These are phyloP conservation scores for Saturnia pavonia DNA, from an alignment of 2,888 invertebrate genomes.

Conservation along the genomic window DNA sequence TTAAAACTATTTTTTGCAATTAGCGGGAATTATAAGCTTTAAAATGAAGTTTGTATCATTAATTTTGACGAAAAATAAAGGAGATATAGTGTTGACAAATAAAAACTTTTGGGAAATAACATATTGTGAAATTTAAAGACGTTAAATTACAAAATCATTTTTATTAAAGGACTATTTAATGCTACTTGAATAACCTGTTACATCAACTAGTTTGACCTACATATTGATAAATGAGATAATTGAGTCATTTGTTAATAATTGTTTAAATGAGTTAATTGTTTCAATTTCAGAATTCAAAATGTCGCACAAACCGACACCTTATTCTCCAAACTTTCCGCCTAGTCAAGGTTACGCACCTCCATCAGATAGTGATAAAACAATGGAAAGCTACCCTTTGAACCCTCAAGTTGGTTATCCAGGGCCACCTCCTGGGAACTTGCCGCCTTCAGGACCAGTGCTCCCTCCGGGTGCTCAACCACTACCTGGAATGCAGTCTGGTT, in stretches of 20 bases:
- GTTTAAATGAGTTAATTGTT: background rate
- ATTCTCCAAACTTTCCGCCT: constrained; percentile 71
- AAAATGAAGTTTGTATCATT: too few relatives aligned
- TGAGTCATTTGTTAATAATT: background rate
- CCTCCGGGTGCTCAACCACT: constrained; percentile 65
- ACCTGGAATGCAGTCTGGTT: constrained; percentile 68
- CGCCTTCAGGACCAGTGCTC: constrained; percentile 43
- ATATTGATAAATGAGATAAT: background rate
- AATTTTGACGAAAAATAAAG: too few relatives aligned
- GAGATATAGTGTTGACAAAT: too few relatives aligned
- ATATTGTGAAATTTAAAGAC: too few relatives aligned
- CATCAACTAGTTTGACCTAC: background rate
- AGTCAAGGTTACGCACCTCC: constrained; percentile 70
- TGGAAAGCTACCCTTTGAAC: constrained; percentile 57
- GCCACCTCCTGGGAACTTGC: constrained; percentile 41
- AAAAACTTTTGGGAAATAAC: too few relatives aligned
- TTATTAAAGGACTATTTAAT: too few relatives aligned
- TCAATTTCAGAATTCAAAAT: constrained; percentile 38
- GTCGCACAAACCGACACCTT: constrained; percentile 71
- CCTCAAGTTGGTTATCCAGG: constrained; percentile 64
- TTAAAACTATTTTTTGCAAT: too few relatives aligned
- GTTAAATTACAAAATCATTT: too few relatives aligned
- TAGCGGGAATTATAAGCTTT: too few relatives aligned
- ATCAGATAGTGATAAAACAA: constrained; percentile 50
- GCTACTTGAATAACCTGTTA: too few relatives aligned